These are phyloP conservation scores for Sylvilagus floridanus DNA, from an alignment of 2,797 vertebrate genomes.

Conservation along the genomic window DNA sequence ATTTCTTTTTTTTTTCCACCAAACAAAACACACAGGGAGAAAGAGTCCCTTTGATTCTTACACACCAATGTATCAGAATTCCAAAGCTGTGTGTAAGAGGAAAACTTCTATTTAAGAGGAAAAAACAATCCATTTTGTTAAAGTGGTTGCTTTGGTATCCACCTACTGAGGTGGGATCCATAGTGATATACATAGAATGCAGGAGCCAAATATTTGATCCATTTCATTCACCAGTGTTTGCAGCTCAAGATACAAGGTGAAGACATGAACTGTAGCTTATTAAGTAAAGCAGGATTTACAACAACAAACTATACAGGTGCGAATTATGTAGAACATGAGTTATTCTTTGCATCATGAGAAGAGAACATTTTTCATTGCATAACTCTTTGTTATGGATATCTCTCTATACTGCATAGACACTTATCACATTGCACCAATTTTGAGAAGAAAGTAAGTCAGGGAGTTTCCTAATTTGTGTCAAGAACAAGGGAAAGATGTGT, in stretches of 20 bases:
- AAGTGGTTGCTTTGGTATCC: neutral
- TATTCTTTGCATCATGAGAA: slow-evolving; percentile 54
- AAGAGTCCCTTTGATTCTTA: neutral
- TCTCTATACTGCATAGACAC: slow-evolving; percentile 62
- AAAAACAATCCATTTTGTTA: neutral
- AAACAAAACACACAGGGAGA: slow-evolving; percentile 12
- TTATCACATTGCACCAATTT: slow-evolving; percentile 82
- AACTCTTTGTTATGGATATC: slow-evolving; percentile 54
- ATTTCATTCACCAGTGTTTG: neutral
- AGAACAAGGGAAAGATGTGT: slow-evolving; percentile 78
- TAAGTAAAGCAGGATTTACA: slow-evolving; percentile 37
- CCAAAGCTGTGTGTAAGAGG: neutral
- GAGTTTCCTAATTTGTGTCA: slow-evolving; percentile 85
- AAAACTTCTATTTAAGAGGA: neutral
- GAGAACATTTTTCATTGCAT: slow-evolving; percentile 47
- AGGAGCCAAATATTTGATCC: neutral
- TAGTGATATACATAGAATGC: neutral
- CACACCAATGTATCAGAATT: neutral
- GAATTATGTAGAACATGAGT: slow-evolving; percentile 51
- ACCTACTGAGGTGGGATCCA: neutral
- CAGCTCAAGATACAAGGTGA: slow-evolving; percentile 15
- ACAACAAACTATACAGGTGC: neutral
- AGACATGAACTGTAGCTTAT: slow-evolving; percentile 25
- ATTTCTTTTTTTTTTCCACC: neutral
- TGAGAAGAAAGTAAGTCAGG: slow-evolving; percentile 80